phyloP scores from a whole-genome alignment of 2,888 invertebrate genomes.

The Fissipunctia ypsillon region DNA sequence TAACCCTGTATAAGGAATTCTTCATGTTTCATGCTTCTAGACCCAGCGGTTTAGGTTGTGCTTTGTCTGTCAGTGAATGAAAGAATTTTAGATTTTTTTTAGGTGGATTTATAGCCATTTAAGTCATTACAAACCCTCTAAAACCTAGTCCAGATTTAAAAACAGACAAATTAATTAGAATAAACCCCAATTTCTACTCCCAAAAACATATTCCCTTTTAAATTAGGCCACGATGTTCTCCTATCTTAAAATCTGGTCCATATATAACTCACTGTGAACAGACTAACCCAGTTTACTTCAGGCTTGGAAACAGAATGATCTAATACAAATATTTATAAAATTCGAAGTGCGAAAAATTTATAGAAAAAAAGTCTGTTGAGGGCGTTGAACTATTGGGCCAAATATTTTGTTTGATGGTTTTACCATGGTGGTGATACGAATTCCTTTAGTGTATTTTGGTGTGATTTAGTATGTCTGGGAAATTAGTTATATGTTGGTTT shows the following conservation, averaged over 20 bases:
- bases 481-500: slow-evolving; percentile 17
- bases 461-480: slow-evolving; percentile 34
- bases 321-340: slow-evolving; percentile 60
- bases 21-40: not conserved
- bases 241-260: slow-evolving; percentile 9
- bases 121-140: not conserved
- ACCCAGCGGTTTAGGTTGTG: not conserved
- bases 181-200: not conserved
- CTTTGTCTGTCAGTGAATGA: not conserved
- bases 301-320: slow-evolving; percentile 33
- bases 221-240: slow-evolving; percentile 10
- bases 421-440: slow-evolving; percentile 27
- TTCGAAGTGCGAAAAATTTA: slow-evolving; percentile 35
- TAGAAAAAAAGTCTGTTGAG: slow-evolving; percentile 10
- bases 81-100: not conserved
- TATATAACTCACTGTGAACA: slow-evolving; percentile 3
- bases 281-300: slow-evolving; percentile 32
- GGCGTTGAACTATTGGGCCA: slow-evolving; percentile 52
- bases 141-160: not conserved
- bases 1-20: no score
- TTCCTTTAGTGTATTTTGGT: slow-evolving; percentile 41
- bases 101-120: not conserved
- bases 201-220: not conserved
- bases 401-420: slow-evolving; percentile 47
- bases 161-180: slow-evolving; percentile 1